Percentiles rank a stretch among this genome's conserved stretches.
Conservation (phyloP, 2,797 vertebrate species). For the Phataginus tetradactyla region DNA sequence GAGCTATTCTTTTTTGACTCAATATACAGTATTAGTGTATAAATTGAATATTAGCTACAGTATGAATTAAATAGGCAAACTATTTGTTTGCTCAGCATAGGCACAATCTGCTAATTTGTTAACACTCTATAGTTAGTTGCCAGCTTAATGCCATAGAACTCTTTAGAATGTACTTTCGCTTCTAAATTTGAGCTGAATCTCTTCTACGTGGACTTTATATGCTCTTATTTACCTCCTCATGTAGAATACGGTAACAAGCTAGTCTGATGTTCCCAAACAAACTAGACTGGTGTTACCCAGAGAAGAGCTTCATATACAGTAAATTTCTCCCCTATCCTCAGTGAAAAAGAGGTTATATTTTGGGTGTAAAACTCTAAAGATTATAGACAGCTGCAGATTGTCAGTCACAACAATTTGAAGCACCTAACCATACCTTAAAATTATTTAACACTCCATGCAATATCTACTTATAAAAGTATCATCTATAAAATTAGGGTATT, state of each 20-base stretch:
- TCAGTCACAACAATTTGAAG: neutral
- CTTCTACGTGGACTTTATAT: neutral
- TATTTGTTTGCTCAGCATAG: neutral
- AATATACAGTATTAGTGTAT: neutral
- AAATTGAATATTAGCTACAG: neutral
- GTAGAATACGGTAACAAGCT: neutral
- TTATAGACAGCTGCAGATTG: neutral
- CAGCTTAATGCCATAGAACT: neutral
- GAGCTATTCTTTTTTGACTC: neutral
- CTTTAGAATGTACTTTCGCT: neutral
- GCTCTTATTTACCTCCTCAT: neutral
- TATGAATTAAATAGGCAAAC: neutral
- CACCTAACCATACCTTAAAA: slow-evolving; percentile 9
- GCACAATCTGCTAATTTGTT: neutral
- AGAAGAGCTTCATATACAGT: neutral
- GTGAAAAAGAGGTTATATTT: neutral
- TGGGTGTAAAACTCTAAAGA: neutral
- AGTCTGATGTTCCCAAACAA: neutral
- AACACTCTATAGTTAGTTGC: neutral
- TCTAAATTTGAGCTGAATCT: neutral
- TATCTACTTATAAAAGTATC: neutral
- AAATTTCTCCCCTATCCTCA: neutral
- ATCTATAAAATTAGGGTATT: neutral
- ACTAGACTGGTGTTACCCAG: neutral
- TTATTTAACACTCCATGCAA: neutral